Evolutionary conservation across 2,888 invertebrate genomes (phyloP).

Genomic region (Pristionchus maxplancki): DNA sequence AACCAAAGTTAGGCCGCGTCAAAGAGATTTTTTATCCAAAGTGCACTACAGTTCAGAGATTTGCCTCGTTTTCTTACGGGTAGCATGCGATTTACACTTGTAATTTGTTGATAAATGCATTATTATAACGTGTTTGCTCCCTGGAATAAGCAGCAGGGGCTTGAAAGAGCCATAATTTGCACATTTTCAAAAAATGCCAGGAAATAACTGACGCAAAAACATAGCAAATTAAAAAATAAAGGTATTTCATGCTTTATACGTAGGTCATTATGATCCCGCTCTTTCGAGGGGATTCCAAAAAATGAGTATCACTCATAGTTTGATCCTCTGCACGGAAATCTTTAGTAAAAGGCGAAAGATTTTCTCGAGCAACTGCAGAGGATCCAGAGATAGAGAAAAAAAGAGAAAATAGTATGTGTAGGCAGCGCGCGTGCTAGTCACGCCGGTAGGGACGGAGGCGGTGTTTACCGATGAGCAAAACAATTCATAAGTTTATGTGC

Average conservation of each 20-base stretch:
- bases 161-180: too few relatives aligned
- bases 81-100: constrained; percentile 32
- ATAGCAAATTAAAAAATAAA: too few relatives aligned
- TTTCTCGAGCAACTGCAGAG: constrained; percentile 55
- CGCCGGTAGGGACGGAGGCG: too few relatives aligned
- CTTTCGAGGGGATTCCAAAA: constrained; percentile 53
- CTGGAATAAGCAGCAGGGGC: too few relatives aligned
- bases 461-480: too few relatives aligned
- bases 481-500: too few relatives aligned
- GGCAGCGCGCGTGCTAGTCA: background rate
- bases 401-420: background rate
- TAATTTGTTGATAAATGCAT: constrained; percentile 18
- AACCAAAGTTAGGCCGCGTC: background rate
- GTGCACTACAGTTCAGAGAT: constrained; percentile 37
- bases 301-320: constrained; percentile 51
- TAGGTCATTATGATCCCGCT: too few relatives aligned
- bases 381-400: constrained; percentile 32
- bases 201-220: too few relatives aligned
- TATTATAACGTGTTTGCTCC: background rate
- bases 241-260: too few relatives aligned
- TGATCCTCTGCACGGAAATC: constrained; percentile 64
- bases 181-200: too few relatives aligned
- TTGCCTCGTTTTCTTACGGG: constrained; percentile 23
- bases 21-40: background rate
- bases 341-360: constrained; percentile 68